Evolutionary conservation across 2,888 invertebrate genomes (phyloP), one percentile per base, ranked within the genome.

Genomic region (Plebejus melissa): DNA sequence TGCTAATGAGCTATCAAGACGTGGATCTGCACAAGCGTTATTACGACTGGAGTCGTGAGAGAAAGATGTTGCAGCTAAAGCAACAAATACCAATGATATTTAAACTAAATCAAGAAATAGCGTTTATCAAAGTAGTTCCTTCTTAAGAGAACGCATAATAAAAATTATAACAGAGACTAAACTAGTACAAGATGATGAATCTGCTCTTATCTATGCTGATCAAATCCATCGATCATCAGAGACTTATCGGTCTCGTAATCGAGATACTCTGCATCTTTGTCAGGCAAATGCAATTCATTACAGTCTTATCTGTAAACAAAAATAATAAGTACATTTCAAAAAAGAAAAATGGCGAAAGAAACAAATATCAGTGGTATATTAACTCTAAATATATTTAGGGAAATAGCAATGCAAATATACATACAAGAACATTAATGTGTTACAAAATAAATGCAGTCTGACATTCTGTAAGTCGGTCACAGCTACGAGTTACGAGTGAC

Each of bases 21-120:
- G 90, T 91, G 92, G 84, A 91, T 93, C 91, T 85, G 83, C 84
- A 78, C 81, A 81, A 80, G 85, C 84, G 82, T 85, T 86, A 86
- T 88, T 87, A 89, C 88, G 88, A 88, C 87, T 81, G 79, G 80
- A 82, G 83, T 82, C 83, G 83, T 83, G 83, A 84, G 82, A 79
- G 81, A 79, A 79, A 80, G 80, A 78, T 77, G 77, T 57, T 77
- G 75, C 70, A 82, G 81, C 80, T 77, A 76, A 75, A 80, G 80
- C 82, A 65, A 65, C 32, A 65, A 65, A 65, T 65, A 13, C 32
- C 65, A 36, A 11, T 65, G 28, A 13, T 16, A 65, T 65, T 65
- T 36, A 32, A 65, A 65, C 32, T 65, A 32, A 13, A 65, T 65
- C 5, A 32, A 65, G 65, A 65, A 65, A 4, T 2, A 6, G 22